Evolutionary conservation across 64 coral and sea anemone genomes (phyloP), one percentile per base, ranked within the genome.

Genomic region (Stylophora pistillata): DNA sequence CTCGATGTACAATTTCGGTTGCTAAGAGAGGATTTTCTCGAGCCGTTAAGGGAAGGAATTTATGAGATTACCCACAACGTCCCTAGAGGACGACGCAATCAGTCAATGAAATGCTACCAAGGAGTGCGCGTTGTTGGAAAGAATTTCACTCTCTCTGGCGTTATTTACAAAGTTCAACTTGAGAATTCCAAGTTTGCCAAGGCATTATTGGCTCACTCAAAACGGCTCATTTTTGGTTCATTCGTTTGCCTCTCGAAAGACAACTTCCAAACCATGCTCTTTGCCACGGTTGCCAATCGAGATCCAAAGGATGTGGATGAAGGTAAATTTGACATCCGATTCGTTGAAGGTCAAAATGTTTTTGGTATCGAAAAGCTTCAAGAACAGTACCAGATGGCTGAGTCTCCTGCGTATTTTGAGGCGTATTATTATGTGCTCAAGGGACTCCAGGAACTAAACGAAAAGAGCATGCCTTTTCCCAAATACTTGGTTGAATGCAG

Each of bases 1-100:
- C 92, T 94, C 47, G 92, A 94, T 89, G 87, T 94, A 13, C 92
- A 94, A 23, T 94, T 89, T 23, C 86, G 92, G 34, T 75, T 94
- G 2, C 88, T 89, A 65, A 60, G 92, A 32, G 92, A 94, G 58
- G 92, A 94, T 32, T 94, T 94, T 41, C 79, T 94, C 69, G 79
- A 87, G 77, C 92, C 92, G 3, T 56, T 94, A 16, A 62, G 92
- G 31, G 92, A 94, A 61, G 92, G 92, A 53, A 89, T 94, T 70
- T 71, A n/a, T n/a, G 92, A 94, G 59, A 71, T 89, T 71, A 37
- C 60, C 10, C 62, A 18, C 1, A 58, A 94, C 3, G 21, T 86
- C 20, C 87, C 92, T 0, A 73, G 15, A 12, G 58, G 56, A 21
- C 76, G 86, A 15, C 92, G 92, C 66, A 89, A 47, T 25, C 92